Conservation (phyloP, 1,140 invertebrate genomes). For the Monochamus saltuarius region DNA sequence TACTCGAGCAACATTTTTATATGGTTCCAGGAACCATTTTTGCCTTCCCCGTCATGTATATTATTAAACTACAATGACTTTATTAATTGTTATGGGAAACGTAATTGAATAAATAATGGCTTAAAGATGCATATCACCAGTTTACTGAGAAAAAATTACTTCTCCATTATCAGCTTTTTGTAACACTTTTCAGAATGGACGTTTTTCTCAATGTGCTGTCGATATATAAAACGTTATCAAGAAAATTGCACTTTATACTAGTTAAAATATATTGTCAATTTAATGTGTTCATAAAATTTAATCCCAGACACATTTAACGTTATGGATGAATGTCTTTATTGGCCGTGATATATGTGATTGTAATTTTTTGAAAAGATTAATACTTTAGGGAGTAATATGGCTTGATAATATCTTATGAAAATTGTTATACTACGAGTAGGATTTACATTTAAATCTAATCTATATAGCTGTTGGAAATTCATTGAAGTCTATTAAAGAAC, state of each 20-base stretch:
- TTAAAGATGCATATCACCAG: constrained; percentile 26
- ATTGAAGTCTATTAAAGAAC: neutral
- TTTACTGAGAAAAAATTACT: constrained; percentile 7
- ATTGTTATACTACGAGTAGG: constrained; percentile 1
- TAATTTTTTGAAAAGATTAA: constrained; percentile 7
- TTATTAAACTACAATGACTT: no score
- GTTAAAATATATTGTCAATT: constrained; percentile 41
- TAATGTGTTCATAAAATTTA: constrained; percentile 41
- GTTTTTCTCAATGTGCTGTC: no score
- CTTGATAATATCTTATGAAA: neutral
- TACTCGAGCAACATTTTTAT: neutral
- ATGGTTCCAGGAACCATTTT: no score
- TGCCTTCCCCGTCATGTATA: no score
- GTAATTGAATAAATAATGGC: constrained; percentile 2
- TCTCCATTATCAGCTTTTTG: neutral
- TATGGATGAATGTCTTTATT: constrained; percentile 13
- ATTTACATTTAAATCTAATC: neutral
- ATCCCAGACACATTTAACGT: no score
- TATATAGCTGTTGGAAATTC: neutral
- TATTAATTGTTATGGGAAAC: neutral
- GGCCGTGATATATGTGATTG: constrained; percentile 36
- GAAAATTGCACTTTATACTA: neutral
- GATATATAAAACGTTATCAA: neutral
- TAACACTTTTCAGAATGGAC: neutral
- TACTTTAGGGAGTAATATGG: neutral